These are phyloP conservation scores for Lasioglossum figueresi DNA, from an alignment of 2,888 invertebrate genomes.

Conservation along the genomic window DNA sequence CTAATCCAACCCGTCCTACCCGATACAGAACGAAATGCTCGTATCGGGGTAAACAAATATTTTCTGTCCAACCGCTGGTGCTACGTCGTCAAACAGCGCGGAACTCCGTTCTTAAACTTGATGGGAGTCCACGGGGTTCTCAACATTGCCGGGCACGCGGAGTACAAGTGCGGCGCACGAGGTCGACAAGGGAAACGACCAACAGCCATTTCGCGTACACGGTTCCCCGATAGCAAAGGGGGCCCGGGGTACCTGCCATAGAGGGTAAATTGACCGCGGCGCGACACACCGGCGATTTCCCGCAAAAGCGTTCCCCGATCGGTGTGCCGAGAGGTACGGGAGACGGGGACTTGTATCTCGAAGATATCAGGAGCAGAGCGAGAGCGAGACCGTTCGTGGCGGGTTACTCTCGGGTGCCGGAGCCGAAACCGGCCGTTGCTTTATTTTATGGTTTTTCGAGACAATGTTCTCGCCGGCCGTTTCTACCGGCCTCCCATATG, in stretches of 20 bases:
- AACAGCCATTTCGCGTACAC: constrained; percentile 5
- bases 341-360: constrained; percentile 34
- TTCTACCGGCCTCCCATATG: constrained; percentile 79
- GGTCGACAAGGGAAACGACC: background rate
- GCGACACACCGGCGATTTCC: constrained; percentile 63
- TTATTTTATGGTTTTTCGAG: constrained; percentile 83
- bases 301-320: constrained; percentile 54
- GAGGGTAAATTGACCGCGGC: constrained; percentile 75
- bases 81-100: background rate
- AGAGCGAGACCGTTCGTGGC: constrained; percentile 21
- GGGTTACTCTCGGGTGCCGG: constrained; percentile 39
- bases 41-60: too few relatives aligned
- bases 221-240: background rate
- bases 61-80: too few relatives aligned
- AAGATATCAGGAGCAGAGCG: constrained; percentile 58
- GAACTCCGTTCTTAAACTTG: background rate
- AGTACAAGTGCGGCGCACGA: constrained; percentile 8
- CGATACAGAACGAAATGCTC: too few relatives aligned
- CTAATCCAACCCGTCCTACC: too few relatives aligned
- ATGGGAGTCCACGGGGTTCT: background rate
- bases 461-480: constrained; percentile 80
- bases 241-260: constrained; percentile 65
- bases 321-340: background rate
- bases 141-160: background rate
- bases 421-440: constrained; percentile 74